Base-by-base conservation (phyloP, 2,888 invertebrate genomes). In the Limenitis camilla region DNA sequence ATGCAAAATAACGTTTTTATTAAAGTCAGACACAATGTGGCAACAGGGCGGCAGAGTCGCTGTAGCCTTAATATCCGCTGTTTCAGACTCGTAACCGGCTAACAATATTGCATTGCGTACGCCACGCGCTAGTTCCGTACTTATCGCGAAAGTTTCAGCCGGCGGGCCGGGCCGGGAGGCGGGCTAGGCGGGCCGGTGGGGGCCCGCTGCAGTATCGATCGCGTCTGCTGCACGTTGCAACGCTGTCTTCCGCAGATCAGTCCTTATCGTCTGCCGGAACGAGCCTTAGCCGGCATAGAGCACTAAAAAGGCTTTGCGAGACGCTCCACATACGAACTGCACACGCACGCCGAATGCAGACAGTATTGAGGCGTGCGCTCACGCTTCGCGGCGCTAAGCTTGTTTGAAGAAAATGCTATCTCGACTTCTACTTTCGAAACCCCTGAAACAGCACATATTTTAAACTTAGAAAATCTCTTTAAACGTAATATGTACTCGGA, bases 51-150 rank as follows among this genome's bases (percentile, higher is more conserved):
- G 66, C 70, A 67, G 68, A 72, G 75, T 77, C 72, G 70, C 73
- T 78, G 78, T 79, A 78, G 82, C 81, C 82, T 83, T 86, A 84
- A 85, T 85, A 84, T 84, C 85, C 83, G 84, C 79, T 78, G 83
- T 83, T 84, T 77, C 79, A 83, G 78, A 76, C 83, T 84, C 81
- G 80, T 80, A 84, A 82, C 82, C 78, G 77, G 81, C 82, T 84
- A 85, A 86, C 86, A 85, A 85, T 87, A 86, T 87, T 86, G 86
- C 83, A 77, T 83, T 86, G 86, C 86, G 86, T 87, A 84, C 82
- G 74, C 77, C 78, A 84, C 86, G 84, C 86, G 86, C 80, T 86
- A 84, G 84, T 85, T 85, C 78, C 76, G 81, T 83, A 87, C 85
- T 86, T 86, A 85, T 85, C 85, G 82, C 81, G 76, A 85, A 87